Evolutionary conservation across 37 sponge, comb jelly and placozoan species (phyloP), one percentile per base, ranked within the genome.

Genomic region (Beroe forskalii): DNA sequence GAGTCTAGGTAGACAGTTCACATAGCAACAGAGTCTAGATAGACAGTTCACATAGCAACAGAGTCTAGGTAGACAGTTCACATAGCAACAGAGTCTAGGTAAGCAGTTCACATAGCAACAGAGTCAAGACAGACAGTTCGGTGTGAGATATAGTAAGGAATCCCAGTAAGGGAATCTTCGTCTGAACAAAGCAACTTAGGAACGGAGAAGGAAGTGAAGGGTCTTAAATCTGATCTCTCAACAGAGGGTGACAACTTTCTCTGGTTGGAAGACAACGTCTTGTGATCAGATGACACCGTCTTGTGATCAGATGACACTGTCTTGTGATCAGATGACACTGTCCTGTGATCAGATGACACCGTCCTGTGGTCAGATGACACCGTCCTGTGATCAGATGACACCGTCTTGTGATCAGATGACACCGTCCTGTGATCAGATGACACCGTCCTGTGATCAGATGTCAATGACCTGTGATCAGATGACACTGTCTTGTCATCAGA

Each of bases 91-190:
- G n/a, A n/a, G n/a, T n/a, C n/a, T n/a, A n/a, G n/a, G n/a, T n/a
- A n/a, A n/a, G n/a, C n/a, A n/a, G n/a, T n/a, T n/a, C 32, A 69
- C 72, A 69, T 69, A 33, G 72, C 72, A 35, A 69, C 72, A 69
- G 37, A 32, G 72, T 69, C 38, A 33, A 69, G 32, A 9, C 38
- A 36, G 6, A 69, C 72, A 19, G 72, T 69, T 37, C 38, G 36
- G 12, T 35, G 72, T 69, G 17, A 32, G 19, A 69, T 0, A 17
- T 69, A 69, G 32, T 36, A 69, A 19, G 72, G 72, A 14, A 69
- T 32, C 1, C 39, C 32, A 6, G 38, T 32, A 33, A 69, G 32
- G 9, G 3, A 1, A 14, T 69, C 72, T 36, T 69, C 72, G 17
- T 28, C 38, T 9, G 28, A 19, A 69, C 72, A 69, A 2, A 69